These are phyloP conservation scores for Danionella dracula DNA, from an alignment of 2,797 vertebrate species.

Conservation along the genomic window DNA sequence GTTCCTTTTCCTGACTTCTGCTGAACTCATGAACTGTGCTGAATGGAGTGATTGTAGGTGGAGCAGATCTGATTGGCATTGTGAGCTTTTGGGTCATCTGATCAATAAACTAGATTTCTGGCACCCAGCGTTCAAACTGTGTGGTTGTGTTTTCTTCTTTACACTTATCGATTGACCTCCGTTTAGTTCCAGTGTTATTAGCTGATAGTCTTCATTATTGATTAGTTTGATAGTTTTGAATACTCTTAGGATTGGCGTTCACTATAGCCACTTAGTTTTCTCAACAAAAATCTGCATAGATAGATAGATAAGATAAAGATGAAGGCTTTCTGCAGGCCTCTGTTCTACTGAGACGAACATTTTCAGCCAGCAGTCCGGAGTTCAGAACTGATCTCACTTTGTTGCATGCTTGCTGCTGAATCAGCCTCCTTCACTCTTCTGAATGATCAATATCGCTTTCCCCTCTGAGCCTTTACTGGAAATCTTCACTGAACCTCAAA, in stretches of 20 bases:
- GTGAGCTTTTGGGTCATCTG: slow-evolving; percentile 44
- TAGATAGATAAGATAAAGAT: too few relatives aligned
- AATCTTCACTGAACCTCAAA: slow-evolving; percentile 43
- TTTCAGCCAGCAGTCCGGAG: slow-evolving; percentile 65
- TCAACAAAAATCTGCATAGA: too few relatives aligned
- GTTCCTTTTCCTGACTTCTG: slow-evolving; percentile 49
- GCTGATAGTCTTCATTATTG: too few relatives aligned
- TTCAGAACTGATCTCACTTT: slow-evolving; percentile 58
- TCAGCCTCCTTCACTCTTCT: slow-evolving; percentile 44
- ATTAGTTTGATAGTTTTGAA: too few relatives aligned
- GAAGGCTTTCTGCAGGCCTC: too few relatives aligned
- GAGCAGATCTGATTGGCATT: slow-evolving; percentile 42
- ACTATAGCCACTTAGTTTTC: too few relatives aligned
- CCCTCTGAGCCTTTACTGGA: slow-evolving; percentile 21
- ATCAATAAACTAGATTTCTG: slow-evolving; percentile 63
- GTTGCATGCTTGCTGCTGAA: slow-evolving; percentile 58
- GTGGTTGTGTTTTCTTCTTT: slow-evolving; percentile 59
- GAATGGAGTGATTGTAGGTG: slow-evolving; percentile 65
- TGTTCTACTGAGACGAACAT: too few relatives aligned
- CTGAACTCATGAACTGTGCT: slow-evolving; percentile 52
- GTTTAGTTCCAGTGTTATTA: too few relatives aligned
- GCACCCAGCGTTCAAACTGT: slow-evolving; percentile 53
- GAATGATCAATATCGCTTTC: slow-evolving; percentile 48
- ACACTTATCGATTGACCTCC: not conserved
- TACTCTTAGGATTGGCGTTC: too few relatives aligned